phyloP scores from a whole-genome alignment of 2,797 vertebrate species.

The Sylvia borin region DNA sequence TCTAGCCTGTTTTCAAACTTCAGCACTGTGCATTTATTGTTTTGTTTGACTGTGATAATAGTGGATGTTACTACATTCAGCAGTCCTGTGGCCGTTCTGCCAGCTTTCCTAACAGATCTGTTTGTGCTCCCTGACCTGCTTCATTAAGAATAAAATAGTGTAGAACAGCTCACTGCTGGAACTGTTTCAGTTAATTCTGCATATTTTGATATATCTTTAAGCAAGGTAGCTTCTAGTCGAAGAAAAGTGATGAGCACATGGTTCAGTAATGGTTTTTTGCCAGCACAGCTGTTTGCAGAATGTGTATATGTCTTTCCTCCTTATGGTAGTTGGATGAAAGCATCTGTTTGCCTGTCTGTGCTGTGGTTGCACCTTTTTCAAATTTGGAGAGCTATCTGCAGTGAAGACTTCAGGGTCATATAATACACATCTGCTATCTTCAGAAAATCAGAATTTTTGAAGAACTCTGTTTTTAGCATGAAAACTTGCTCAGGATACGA shows the following conservation, averaged over 20 bases:
- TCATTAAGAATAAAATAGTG: not conserved
- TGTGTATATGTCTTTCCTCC: constrained; percentile 25
- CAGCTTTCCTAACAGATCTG: not conserved
- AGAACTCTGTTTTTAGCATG: not conserved
- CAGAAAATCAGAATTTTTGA: not conserved
- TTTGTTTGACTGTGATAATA: not conserved
- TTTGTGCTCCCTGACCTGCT: not conserved
- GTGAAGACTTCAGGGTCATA: not conserved
- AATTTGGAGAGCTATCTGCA: not conserved
- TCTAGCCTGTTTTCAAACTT: not conserved
- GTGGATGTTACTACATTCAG: not conserved
- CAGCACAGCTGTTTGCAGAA: constrained; percentile 55
- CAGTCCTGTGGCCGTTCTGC: not conserved
- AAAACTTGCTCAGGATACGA: not conserved
- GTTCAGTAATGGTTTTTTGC: constrained; percentile 16
- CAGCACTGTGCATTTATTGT: not conserved
- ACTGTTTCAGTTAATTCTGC: not conserved
- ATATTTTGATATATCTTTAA: constrained; percentile 13
- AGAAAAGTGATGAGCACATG: constrained; percentile 1
- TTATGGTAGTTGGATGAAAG: constrained; percentile 24
- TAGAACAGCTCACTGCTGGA: not conserved
- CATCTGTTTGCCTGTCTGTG: constrained; percentile 55
- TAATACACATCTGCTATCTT: not conserved
- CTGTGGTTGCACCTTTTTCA: constrained; percentile 1
- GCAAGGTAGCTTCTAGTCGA: not conserved